Conservation (phyloP, 2,113 vertebrate species). For the Pseudopodoces humilis region DNA sequence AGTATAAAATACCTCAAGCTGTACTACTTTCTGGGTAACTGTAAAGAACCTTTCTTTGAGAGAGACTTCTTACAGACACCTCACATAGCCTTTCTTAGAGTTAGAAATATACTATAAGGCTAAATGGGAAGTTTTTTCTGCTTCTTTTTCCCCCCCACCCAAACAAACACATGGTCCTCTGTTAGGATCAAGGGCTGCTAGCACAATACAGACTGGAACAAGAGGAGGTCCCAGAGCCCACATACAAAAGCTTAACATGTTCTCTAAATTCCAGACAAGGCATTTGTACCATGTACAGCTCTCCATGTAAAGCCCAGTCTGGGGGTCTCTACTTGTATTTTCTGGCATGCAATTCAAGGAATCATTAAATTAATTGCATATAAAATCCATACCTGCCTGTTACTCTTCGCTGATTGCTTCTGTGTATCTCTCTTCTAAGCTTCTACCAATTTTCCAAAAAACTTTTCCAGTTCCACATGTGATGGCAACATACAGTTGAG, state of each 20-base stretch:
- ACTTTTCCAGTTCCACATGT: background rate
- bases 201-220: background rate
- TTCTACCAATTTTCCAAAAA: background rate
- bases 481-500: background rate
- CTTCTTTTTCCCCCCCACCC: background rate
- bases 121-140: background rate
- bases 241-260: background rate
- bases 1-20: slow-evolving; percentile 37
- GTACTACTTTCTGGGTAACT: slow-evolving; percentile 34
- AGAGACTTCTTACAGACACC: slow-evolving; percentile 6
- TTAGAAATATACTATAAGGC: background rate
- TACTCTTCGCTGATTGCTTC: background rate
- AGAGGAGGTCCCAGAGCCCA: background rate
- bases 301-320: background rate
- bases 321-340: background rate
- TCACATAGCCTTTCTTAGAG: slow-evolving; percentile 6
- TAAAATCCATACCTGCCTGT: background rate
- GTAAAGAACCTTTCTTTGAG: slow-evolving; percentile 15
- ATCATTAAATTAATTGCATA: background rate
- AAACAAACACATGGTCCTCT: background rate
- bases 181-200: background rate
- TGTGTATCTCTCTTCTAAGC: background rate
- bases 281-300: background rate
- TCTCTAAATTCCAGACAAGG: background rate
- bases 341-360: background rate